Percentiles rank a stretch among this genome's conserved stretches.
Conservation (phyloP, 1,140 invertebrate species). For the Drosophila guanche region DNA sequence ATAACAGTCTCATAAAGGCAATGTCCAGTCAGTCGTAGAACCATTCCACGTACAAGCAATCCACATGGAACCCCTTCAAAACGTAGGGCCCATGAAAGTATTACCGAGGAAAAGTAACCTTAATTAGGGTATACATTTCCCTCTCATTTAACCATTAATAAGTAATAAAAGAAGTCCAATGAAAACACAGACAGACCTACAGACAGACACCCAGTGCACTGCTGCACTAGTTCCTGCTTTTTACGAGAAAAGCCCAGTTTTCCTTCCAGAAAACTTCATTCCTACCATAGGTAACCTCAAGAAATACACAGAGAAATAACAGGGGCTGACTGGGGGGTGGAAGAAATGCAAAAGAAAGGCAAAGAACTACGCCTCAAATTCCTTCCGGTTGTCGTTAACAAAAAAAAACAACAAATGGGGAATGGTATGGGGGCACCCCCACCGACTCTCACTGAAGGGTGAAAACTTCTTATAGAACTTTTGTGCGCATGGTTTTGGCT, state of each 20-base stretch:
- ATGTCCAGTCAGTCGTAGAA: too few relatives aligned
- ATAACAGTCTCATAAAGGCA: too few relatives aligned
- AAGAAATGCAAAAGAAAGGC: constrained; percentile 18
- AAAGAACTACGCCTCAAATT: constrained; percentile 64
- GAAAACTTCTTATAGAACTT: constrained; percentile 70
- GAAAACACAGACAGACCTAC: neutral
- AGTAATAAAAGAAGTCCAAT: constrained; percentile 27
- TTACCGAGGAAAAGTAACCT: neutral
- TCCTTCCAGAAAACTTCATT: constrained; percentile 32
- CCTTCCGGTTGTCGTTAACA: constrained; percentile 63
- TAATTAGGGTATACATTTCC: constrained; percentile 26
- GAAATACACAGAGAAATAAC: constrained; percentile 5
- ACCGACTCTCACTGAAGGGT: constrained; percentile 2
- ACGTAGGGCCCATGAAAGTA: too few relatives aligned
- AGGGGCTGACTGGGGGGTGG: neutral
- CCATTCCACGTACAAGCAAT: too few relatives aligned
- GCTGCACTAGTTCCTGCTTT: constrained; percentile 55
- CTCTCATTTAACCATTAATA: constrained; percentile 52
- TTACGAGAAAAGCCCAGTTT: constrained; percentile 46
- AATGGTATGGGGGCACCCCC: too few relatives aligned
- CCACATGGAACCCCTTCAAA: too few relatives aligned
- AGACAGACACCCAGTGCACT: constrained; percentile 47
- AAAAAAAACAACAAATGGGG: constrained; percentile 36
- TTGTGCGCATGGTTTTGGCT: constrained; percentile 71
- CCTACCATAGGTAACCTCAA: constrained; percentile 62